These are phyloP conservation scores for Anaspis maculata DNA, from an alignment of 2,888 invertebrate genomes.

Conservation along the genomic window DNA sequence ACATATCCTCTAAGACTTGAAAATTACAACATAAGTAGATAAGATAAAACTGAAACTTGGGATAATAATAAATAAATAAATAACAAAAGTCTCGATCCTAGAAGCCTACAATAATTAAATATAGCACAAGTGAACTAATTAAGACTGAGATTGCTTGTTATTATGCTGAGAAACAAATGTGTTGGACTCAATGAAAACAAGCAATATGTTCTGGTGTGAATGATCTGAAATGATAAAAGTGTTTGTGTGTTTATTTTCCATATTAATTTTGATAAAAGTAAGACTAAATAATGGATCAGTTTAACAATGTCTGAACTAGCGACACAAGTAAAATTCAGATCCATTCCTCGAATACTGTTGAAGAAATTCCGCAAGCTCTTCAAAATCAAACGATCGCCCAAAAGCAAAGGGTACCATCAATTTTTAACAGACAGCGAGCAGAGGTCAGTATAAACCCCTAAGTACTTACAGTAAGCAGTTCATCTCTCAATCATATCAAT, in stretches of 20 bases:
- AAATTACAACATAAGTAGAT: slow-evolving; percentile 5
- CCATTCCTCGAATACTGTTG: slow-evolving; percentile 19
- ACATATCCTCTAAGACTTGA: slow-evolving; percentile 1
- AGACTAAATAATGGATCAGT: no score
- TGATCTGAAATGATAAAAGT: slow-evolving; percentile 8
- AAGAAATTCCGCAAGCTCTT: slow-evolving; percentile 32
- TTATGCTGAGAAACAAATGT: no score
- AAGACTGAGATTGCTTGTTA: no score
- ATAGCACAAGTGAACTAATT: no score
- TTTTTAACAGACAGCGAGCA: slow-evolving; percentile 64
- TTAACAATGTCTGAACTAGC: slow-evolving; percentile 24
- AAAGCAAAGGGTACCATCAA: slow-evolving; percentile 51
- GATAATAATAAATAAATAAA: not conserved
- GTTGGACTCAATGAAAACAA: not conserved
- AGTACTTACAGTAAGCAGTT: not conserved
- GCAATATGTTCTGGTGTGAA: slow-evolving; percentile 7
- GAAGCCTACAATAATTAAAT: no score
- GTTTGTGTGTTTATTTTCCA: slow-evolving; percentile 6
- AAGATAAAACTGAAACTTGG: slow-evolving; percentile 1
- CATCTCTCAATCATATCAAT: not conserved
- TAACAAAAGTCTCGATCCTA: no score
- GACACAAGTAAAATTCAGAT: slow-evolving; percentile 18
- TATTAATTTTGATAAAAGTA: slow-evolving; percentile 5
- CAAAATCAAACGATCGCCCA: slow-evolving; percentile 43
- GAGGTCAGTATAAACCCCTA: slow-evolving; percentile 44